Conservation (phyloP, 2,888 invertebrate species). For the Cetonia aurata region DNA sequence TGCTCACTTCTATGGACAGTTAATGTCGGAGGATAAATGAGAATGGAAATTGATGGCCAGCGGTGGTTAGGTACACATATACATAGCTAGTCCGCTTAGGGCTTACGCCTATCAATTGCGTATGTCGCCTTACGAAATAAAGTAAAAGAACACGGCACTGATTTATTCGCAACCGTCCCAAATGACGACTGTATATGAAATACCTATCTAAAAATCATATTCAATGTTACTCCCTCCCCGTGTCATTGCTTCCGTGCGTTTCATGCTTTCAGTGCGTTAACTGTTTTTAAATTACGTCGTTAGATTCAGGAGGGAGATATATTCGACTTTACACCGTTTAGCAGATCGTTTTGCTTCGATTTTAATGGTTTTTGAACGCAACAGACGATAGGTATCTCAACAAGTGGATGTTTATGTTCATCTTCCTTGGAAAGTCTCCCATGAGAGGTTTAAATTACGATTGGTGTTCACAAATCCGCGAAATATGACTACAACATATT, state of each 20-base stretch:
- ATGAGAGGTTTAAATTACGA: neutral
- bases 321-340: constrained; percentile 15
- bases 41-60: constrained; percentile 17
- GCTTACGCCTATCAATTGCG: neutral
- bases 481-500: too few species aligned
- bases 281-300: constrained; percentile 27
- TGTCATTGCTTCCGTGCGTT: neutral
- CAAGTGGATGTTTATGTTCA: constrained; percentile 7
- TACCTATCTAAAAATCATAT: neutral
- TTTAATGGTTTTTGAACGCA: constrained; percentile 22
- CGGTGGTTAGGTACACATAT: constrained; percentile 6
- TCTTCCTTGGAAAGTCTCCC: neutral
- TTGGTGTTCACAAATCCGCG: neutral
- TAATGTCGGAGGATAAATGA: constrained; percentile 22
- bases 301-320: constrained; percentile 12
- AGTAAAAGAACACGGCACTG: neutral
- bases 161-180: constrained; percentile 13
- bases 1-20: constrained; percentile 14
- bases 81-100: neutral
- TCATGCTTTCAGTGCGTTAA: constrained; percentile 1
- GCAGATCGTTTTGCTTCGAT: constrained; percentile 22
- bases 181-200: neutral
- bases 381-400: constrained; percentile 7
- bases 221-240: neutral
- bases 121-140: neutral